Evolutionary conservation across 2,888 invertebrate species (phyloP), one percentile per base, ranked within the genome.

Genomic region (Neoaliturus tenellus): DNA sequence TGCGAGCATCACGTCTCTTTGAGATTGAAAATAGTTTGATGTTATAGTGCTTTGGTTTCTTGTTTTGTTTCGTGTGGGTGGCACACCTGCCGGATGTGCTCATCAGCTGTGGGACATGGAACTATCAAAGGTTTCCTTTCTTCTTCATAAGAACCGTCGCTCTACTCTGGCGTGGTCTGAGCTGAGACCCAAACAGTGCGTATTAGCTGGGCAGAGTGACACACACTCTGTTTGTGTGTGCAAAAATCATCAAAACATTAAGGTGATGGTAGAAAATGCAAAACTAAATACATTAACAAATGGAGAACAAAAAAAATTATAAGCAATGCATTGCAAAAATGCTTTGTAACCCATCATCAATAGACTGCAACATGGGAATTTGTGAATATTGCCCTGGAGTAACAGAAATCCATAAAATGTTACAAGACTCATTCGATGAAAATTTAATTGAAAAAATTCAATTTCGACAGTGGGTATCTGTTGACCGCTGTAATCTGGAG

Each of bases 201-300:
- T 44, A 14, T 17, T 44, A 44, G 44, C 8, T 8, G 44, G 44
- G 10, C 17, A 12, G 10, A 44, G 17, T 14, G 44, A 17, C 10
- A 44, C 44, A 44, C 44, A 44, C 17, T 44, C 44, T 14, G 44
- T 44, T 14, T 44, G 17, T 44, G 44, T 44, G 2, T 44, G 44
- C 44, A 44, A 12, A 44, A 44, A 20, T 20, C 69, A 81, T 44
- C 67, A 81, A 81, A 81, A 67, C 31, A 41, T 69, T 25, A 81
- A 81, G 28, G 44, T 81, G 25, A 81, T 81, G 81, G 44, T 81
- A 17, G 80, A 80, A 39, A 80, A 80, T 44, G 48, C 62, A n/a
- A 58, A 80, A 58, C 12, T 58, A 17, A 44, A 33, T 3, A 28
- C 48, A n/a, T 0, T 73, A 25, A 75, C 75, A 28, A 20, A 39